phyloP scores from a whole-genome alignment of 2,888 invertebrate species.

The Acleris emargana region DNA sequence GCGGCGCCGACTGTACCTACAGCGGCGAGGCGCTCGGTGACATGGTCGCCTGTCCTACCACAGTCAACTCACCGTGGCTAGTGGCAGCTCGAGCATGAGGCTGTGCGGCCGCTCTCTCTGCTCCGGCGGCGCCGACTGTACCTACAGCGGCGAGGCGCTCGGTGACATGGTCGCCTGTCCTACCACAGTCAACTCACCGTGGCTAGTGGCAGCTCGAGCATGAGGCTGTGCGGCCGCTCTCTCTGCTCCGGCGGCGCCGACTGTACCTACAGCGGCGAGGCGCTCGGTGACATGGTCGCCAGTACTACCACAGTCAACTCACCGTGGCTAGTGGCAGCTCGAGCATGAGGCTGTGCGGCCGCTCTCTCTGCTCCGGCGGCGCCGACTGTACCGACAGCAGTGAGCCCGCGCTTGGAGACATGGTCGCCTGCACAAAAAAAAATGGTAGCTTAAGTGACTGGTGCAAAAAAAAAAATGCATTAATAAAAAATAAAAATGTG shows the following conservation, averaged over 20 bases:
- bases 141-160: conserved; percentile 85
- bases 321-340: conserved; percentile 72
- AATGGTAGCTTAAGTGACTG: too few species aligned
- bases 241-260: conserved; percentile 23
- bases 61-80: conserved; percentile 59
- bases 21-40: too few species aligned
- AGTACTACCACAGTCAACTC: conserved; percentile 36
- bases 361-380: conserved; percentile 80
- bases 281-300: too few species aligned
- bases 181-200: conserved; percentile 51
- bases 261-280: too few species aligned
- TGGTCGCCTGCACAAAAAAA: conserved; percentile 60
- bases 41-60: not conserved
- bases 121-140: conserved; percentile 87
- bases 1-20: too few species aligned
- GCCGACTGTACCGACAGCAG: conserved; percentile 88
- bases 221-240: conserved; percentile 52
- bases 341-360: conserved; percentile 67
- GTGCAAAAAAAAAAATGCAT: too few species aligned
- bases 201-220: conserved; percentile 72
- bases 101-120: conserved; percentile 72
- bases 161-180: conserved; percentile 65
- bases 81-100: conserved; percentile 69
- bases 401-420: conserved; percentile 82
- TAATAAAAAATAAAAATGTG: too few species aligned